Conservation (phyloP, 1,140 invertebrate genomes). For the Drosophila erecta region DNA sequence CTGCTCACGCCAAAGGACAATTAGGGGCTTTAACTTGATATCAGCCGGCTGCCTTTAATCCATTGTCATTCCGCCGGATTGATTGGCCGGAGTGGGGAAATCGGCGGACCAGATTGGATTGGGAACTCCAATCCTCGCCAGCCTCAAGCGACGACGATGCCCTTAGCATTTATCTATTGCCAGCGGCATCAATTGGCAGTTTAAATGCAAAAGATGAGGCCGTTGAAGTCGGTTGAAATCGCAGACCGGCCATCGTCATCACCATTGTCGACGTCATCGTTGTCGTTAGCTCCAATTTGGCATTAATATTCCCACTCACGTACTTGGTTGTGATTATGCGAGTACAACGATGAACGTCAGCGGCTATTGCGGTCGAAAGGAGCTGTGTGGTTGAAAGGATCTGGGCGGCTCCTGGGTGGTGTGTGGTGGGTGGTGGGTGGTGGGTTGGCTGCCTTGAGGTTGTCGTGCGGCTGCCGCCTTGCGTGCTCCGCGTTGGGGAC, state of each 20-base stretch:
- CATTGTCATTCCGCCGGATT: constrained; percentile 67
- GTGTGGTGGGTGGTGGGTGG: background rate
- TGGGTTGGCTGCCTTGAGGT: constrained; percentile 35
- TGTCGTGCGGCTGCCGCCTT: constrained; percentile 59
- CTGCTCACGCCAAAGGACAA: constrained; percentile 55
- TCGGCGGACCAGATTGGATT: constrained; percentile 2
- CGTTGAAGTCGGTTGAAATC: constrained; percentile 53
- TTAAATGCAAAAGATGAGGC: constrained; percentile 84
- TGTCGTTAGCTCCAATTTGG: constrained; percentile 79
- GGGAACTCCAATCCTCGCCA: constrained; percentile 11
- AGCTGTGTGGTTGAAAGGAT: constrained; percentile 35
- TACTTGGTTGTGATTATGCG: constrained; percentile 83
- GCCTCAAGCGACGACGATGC: constrained; percentile 29
- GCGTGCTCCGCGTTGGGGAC: constrained; percentile 53
- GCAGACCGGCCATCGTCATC: constrained; percentile 58
- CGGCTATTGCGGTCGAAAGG: constrained; percentile 68
- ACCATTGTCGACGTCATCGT: constrained; percentile 45
- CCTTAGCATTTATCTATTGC: constrained; percentile 65
- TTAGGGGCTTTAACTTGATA: constrained; percentile 32
- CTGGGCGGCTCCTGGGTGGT: background rate
- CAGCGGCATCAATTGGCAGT: constrained; percentile 83
- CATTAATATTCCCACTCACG: constrained; percentile 84
- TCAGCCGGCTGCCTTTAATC: constrained; percentile 53
- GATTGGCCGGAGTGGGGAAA: constrained; percentile 19
- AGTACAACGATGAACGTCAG: constrained; percentile 68